Percentiles rank a stretch among this genome's conserved stretches.
Conservation (phyloP, 2,113 vertebrate species). For the Dipodomys merriami region DNA sequence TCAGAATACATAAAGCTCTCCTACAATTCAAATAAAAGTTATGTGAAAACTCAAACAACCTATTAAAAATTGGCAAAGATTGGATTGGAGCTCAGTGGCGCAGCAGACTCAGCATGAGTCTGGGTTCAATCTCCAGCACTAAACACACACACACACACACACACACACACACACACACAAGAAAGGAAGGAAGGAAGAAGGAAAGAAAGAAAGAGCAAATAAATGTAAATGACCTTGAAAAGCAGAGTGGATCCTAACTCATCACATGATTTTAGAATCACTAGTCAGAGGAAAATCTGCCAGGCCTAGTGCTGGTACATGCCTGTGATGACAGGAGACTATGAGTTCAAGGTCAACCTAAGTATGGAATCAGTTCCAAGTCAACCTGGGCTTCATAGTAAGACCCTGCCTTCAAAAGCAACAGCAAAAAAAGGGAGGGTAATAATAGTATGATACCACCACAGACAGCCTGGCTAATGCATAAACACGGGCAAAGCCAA, state of each 20-base stretch:
- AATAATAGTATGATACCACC: accelerated
- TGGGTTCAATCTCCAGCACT: neutral
- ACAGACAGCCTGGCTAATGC: neutral
- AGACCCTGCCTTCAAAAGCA: neutral
- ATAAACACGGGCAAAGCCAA: accelerated
- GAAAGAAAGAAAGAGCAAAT: neutral
- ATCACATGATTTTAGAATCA: neutral
- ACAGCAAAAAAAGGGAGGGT: neutral
- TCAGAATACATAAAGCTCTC: neutral
- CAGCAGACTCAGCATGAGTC: neutral
- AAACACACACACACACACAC: too few relatives aligned
- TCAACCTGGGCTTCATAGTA: neutral
- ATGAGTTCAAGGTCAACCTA: neutral
- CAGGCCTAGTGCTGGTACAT: neutral
- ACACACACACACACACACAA: too few relatives aligned
- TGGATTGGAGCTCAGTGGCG: neutral
- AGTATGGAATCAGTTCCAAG: too few relatives aligned
- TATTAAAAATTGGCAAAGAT: neutral
- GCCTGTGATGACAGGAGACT: neutral
- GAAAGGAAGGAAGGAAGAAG: too few relatives aligned
- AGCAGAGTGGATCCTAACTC: neutral
- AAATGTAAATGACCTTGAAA: neutral
- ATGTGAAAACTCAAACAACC: neutral
- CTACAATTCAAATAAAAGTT: neutral
- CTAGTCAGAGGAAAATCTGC: neutral